These are phyloP conservation scores for Zaprionus africanus DNA, from an alignment of 1,140 invertebrate genomes.

Conservation along the genomic window DNA sequence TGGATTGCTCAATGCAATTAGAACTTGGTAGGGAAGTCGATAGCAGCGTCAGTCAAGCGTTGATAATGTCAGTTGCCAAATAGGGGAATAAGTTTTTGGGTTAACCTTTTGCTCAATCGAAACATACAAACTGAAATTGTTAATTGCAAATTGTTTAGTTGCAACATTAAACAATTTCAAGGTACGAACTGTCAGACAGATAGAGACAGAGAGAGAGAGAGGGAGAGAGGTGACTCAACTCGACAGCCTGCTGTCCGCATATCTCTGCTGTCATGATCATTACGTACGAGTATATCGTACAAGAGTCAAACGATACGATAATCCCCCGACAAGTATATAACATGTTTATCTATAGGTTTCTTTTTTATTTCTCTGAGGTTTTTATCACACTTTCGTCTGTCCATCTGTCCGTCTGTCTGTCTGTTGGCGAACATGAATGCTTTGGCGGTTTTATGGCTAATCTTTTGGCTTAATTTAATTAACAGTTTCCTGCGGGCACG, in stretches of 20 bases:
- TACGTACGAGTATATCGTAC: conserved; percentile 52
- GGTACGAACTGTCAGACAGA: not conserved
- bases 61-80: conserved; percentile 50
- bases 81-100: conserved; percentile 13
- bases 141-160: conserved; percentile 40
- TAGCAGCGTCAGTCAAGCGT: conserved; percentile 49
- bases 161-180: conserved; percentile 2
- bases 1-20: conserved; percentile 34
- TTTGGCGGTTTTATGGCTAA: conserved; percentile 57
- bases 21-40: conserved; percentile 11
- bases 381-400: conserved; percentile 36
- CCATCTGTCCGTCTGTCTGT: no score
- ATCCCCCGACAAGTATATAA: conserved; percentile 1
- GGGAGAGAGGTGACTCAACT: no score
- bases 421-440: not conserved
- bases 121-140: conserved; percentile 34
- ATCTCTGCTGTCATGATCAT: conserved; percentile 10
- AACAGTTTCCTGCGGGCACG: conserved; percentile 70
- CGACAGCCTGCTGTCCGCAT: not conserved
- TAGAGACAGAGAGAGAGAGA: no score
- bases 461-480: conserved; percentile 77
- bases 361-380: conserved; percentile 3
- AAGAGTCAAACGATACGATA: conserved; percentile 40
- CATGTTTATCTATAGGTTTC: conserved; percentile 20
- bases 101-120: conserved; percentile 32